Conservation (phyloP, 64 coral and sea anemone genomes). For the Hydrozoanthus tunicans region DNA sequence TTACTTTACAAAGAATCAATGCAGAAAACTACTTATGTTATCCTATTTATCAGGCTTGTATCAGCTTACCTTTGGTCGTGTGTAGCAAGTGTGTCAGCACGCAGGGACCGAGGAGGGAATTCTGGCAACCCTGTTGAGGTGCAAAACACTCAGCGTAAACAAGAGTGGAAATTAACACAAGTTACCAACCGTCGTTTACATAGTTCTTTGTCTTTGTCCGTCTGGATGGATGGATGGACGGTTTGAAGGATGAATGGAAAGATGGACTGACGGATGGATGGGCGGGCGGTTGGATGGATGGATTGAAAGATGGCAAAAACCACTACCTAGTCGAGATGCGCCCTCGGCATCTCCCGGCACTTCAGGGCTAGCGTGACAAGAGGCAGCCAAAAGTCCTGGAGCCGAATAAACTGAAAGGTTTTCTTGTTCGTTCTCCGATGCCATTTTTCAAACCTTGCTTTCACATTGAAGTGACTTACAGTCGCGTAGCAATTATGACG, state of each 20-base stretch:
- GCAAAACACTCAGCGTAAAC: background rate
- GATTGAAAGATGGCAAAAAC: too few species aligned
- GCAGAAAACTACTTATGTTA: background rate
- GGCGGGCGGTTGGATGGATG: too few species aligned
- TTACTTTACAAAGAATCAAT: background rate
- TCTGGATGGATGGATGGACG: too few species aligned
- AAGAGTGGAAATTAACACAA: too few species aligned
- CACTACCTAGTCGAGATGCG: background rate
- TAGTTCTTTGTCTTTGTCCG: too few species aligned
- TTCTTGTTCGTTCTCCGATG: conserved; percentile 3
- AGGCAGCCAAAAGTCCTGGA: background rate
- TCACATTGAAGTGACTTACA: too few species aligned
- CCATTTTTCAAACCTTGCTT: background rate
- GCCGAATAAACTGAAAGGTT: background rate
- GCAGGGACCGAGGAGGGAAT: background rate
- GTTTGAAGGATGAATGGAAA: too few species aligned
- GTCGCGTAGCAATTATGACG: background rate
- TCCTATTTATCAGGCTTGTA: too few species aligned
- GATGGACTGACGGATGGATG: too few species aligned
- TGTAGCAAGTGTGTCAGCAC: conserved; percentile 16
- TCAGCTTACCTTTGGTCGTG: conserved; percentile 5
- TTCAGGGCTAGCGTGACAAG: conserved; percentile 15
- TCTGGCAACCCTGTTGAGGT: background rate
- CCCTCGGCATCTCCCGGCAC: background rate
- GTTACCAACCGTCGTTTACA: too few species aligned